Evolutionary conservation across 2,113 vertebrate genomes (phyloP), one percentile per base, ranked within the genome.

Genomic region (Zosterops lateralis): DNA sequence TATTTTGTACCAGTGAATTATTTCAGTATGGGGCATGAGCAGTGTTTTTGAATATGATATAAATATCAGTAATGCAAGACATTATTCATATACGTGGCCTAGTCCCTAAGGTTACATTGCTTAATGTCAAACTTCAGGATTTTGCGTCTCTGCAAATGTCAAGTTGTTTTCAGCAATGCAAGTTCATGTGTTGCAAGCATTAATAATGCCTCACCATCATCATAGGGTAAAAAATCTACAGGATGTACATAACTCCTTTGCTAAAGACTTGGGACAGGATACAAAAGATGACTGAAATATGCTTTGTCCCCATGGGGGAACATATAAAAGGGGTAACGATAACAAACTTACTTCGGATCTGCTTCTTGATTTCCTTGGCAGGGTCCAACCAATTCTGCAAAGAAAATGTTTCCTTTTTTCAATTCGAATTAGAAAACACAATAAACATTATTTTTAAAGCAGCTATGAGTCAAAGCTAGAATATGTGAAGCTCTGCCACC

Each of bases 371-470:
- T 97, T 99, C 99, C 96, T 99, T 99, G 94, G 98, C 97, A 65
- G 98, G 98, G 94, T 99, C 99, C 93, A 99, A 95, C 99, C 99
- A 99, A 95, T 99, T 99, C 99, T 99, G 98, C 84, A 98, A 98
- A 96, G 88, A 95, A 97, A 97, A 94, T 57, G 44, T 75, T 96
- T 95, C 66, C 13, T 96, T 87, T 85, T 87, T 89, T 95, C 66
- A 92, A 84, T 90, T 89, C 90, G 68, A 94, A 85, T 93, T 67
- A 85, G 38, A 88, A 98, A 94, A 67, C 70, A 94, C 58, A 89
- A 93, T 75, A 92, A 84, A 68, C 12, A 68, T 53, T 60, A 56
- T 81, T 93, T 89, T 79, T 21, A 58, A 73, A 93, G 45, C 71
- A 91, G 26, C 26, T 57, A 62, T 34, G 34, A 92, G 44, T 51